Percentiles rank a stretch among this genome's conserved stretches.
These are phyloP conservation scores for Pasiphila rectangulata DNA, from an alignment of 2,888 invertebrate genomes.

Conservation along the genomic window DNA sequence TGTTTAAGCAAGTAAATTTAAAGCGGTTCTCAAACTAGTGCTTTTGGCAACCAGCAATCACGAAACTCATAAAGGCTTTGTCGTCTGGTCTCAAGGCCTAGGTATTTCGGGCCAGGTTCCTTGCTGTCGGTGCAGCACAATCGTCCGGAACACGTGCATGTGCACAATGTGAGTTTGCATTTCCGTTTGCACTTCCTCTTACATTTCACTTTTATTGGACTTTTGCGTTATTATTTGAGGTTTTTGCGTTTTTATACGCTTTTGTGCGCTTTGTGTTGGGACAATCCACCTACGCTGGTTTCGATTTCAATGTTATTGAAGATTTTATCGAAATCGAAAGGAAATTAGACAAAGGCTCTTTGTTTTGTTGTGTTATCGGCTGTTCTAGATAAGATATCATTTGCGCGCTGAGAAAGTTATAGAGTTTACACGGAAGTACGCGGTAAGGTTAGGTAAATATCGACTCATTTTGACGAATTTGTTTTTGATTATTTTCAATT, in stretches of 20 bases:
- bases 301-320: constrained; percentile 80
- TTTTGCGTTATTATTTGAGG: constrained; percentile 9
- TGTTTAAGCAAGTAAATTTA: not conserved
- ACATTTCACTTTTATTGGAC: constrained; percentile 76
- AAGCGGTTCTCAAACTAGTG: not conserved
- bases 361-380: constrained; percentile 35
- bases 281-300: constrained; percentile 69
- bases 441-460: too few species aligned
- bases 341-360: constrained; percentile 52
- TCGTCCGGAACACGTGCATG: constrained; percentile 79
- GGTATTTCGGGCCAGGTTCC: constrained; percentile 51
- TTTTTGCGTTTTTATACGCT: constrained; percentile 60
- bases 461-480: too few species aligned
- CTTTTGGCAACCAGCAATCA: not conserved
- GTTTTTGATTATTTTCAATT: too few species aligned
- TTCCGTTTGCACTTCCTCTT: constrained; percentile 80
- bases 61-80: constrained; percentile 5
- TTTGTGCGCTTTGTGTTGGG: constrained; percentile 71
- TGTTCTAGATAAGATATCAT: constrained; percentile 15
- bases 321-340: constrained; percentile 76
- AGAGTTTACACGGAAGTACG: too few species aligned
- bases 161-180: constrained; percentile 79
- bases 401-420: not conserved
- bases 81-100: constrained; percentile 31
- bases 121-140: constrained; percentile 46